Conservation (phyloP, 2,797 vertebrate genomes). For the Danionella dracula region DNA sequence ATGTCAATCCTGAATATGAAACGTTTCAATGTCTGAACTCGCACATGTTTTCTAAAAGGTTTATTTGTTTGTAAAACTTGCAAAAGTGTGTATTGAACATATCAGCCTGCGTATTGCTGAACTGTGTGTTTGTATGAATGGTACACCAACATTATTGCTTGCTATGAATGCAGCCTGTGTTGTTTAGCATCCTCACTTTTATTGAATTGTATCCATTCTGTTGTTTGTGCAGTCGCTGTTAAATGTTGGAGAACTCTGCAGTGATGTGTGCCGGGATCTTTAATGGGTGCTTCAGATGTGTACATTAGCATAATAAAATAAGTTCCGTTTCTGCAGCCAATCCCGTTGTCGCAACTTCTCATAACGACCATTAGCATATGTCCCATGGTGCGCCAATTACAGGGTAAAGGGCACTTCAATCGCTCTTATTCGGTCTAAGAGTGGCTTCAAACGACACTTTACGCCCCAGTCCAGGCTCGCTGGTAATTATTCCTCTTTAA, state of each 20-base stretch:
- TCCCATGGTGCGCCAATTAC: constrained; percentile 28
- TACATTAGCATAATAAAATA: constrained; percentile 37
- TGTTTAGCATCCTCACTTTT: constrained; percentile 10
- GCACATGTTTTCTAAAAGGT: too few relatives aligned
- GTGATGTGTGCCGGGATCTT: constrained; percentile 29
- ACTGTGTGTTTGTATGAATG: too few relatives aligned
- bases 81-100: too few relatives aligned
- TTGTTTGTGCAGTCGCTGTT: constrained; percentile 3
- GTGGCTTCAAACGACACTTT: constrained; percentile 46
- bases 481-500: constrained; percentile 48
- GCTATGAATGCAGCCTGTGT: neutral
- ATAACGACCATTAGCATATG: constrained; percentile 31
- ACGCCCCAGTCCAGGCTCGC: constrained; percentile 38
- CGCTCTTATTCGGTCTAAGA: constrained; percentile 31
- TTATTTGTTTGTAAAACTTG: too few relatives aligned
- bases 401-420: constrained; percentile 38
- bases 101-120: too few relatives aligned
- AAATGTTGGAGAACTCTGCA: constrained; percentile 21
- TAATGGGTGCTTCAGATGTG: constrained; percentile 10
- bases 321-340: constrained; percentile 28
- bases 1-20: too few relatives aligned
- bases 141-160: constrained; percentile 26
- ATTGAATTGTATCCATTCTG: constrained; percentile 11
- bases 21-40: too few relatives aligned
- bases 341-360: constrained; percentile 33